Evolutionary conservation across 2,113 vertebrate species (phyloP).

Genomic region (Porphyrio hochstetteri): DNA sequence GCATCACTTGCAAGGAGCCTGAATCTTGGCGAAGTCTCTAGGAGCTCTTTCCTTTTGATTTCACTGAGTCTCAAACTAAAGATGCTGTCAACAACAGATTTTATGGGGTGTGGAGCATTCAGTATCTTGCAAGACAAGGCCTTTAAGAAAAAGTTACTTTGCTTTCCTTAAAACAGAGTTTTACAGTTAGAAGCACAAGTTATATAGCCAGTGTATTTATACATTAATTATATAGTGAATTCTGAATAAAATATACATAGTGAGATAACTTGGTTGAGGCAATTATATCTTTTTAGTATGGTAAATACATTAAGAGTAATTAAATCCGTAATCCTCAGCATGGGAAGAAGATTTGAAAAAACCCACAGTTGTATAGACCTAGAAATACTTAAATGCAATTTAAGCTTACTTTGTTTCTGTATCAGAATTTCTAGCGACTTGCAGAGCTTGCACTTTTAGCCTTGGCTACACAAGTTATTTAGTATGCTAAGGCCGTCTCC

Average conservation of each 20-base stretch:
- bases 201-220: background rate
- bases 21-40: background rate
- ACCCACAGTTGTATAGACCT: background rate
- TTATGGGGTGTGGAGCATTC: background rate
- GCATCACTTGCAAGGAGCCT: background rate
- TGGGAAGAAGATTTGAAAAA: background rate
- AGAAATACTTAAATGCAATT: background rate
- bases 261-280: background rate
- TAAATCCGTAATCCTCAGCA: background rate
- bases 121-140: background rate
- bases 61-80: background rate
- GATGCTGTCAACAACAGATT: background rate
- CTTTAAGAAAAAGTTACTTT: background rate
- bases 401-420: background rate
- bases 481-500: background rate
- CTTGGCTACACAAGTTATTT: background rate
- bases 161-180: conserved; percentile 3
- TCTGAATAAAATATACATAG: background rate
- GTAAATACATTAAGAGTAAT: background rate
- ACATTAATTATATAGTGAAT: background rate
- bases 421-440: background rate
- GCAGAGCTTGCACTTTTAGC: background rate
- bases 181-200: background rate
- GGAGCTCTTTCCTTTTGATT: background rate
- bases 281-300: background rate